phyloP scores from a whole-genome alignment of 2,888 invertebrate species.

The Nematopogon swammerdamellus region DNA sequence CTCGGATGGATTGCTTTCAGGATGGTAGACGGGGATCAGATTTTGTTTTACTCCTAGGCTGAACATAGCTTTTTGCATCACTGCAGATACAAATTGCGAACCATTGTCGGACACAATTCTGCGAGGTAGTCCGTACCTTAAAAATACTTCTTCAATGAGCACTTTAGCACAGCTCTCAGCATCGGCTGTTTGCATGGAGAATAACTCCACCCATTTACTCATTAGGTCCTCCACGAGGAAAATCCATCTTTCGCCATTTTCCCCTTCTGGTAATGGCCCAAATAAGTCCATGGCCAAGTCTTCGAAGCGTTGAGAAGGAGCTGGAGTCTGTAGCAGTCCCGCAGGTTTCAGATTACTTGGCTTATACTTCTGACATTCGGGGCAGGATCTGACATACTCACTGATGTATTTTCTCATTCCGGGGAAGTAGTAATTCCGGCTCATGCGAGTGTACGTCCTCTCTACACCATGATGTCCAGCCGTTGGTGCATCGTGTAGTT shows the following conservation, averaged over 20 bases:
- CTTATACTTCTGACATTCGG: constrained; percentile 13
- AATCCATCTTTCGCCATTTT: constrained; percentile 10
- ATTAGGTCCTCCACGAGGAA: constrained; percentile 15
- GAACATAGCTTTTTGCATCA: constrained; percentile 20
- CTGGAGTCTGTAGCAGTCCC: constrained; percentile 10
- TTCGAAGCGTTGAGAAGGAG: constrained; percentile 7
- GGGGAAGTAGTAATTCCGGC: constrained; percentile 9
- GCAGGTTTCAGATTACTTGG: constrained; percentile 9
- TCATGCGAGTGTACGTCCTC: constrained; percentile 4
- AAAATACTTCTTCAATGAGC: constrained; percentile 20
- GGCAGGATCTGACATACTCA: constrained; percentile 10
- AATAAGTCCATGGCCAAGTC: constrained; percentile 17
- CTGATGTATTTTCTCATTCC: constrained; percentile 9
- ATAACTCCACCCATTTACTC: constrained; percentile 15
- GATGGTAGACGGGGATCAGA: constrained; percentile 20
- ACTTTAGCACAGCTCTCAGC: constrained; percentile 15
- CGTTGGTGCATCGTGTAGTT: constrained; percentile 5
- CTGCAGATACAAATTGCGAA: constrained; percentile 18
- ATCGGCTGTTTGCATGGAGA: constrained; percentile 13
- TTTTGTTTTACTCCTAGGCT: constrained; percentile 15
- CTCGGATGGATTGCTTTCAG: constrained; percentile 18
- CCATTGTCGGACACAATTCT: constrained; percentile 24
- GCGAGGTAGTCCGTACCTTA: constrained; percentile 20
- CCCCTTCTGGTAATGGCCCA: constrained; percentile 12
- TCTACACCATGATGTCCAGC: constrained; percentile 11